A percentile compares a stretch with the other conserved stretches of the same genome.
phyloP scores from a whole-genome alignment of 30 jellyfish, hydroid and myxozoan genomes.

The Turritopsis dohrnii region DNA sequence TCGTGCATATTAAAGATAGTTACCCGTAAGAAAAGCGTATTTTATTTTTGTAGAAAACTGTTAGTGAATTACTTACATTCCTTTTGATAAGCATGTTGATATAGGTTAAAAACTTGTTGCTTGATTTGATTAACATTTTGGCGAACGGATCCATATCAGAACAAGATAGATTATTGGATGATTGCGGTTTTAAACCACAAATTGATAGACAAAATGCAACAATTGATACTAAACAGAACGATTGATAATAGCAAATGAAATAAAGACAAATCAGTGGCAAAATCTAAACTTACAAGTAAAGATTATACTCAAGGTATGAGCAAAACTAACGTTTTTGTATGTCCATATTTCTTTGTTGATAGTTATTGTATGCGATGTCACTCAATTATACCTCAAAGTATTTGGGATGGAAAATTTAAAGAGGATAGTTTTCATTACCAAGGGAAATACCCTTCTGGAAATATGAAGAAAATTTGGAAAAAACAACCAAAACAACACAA shows the following conservation, averaged over 20 bases:
- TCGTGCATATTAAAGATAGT: no score
- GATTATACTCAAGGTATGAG: background rate
- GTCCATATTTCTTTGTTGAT: background rate
- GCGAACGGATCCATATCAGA: background rate
- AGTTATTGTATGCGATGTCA: no score
- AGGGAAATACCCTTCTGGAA: no score
- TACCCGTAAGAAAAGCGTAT: no score
- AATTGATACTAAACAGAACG: background rate
- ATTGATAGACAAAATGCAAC: background rate
- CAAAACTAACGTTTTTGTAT: background rate
- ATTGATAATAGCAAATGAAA: background rate
- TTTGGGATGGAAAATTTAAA: no score
- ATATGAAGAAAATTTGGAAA: no score
- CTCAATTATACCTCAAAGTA: no score
- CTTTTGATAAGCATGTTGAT: background rate
- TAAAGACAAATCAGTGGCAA: background rate
- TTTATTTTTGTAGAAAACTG: background rate
- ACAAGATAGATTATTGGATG: background rate
- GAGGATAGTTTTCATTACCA: no score
- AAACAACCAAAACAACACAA: no score
- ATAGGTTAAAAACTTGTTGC: background rate
- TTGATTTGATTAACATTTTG: background rate
- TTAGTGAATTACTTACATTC: background rate
- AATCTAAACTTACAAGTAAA: background rate
- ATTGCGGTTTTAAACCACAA: background rate